Evolutionary conservation across 2,888 invertebrate species (phyloP), one percentile per base, ranked within the genome.

Genomic region (Palloptera scutellata): DNA sequence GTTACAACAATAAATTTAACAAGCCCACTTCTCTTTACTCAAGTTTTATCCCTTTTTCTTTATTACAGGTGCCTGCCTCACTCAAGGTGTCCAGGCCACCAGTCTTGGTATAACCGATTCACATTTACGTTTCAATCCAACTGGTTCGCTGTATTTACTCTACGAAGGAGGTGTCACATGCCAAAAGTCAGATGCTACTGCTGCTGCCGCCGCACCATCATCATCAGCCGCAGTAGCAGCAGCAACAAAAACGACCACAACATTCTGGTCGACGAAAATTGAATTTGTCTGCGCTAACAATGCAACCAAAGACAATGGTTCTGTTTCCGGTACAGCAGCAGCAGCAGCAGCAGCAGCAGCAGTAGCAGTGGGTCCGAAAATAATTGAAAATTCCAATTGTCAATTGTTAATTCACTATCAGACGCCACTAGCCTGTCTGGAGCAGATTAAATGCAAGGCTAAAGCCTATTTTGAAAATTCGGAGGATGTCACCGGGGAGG

Each of bases 381-480:
- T 85, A 78, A 83, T 85, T 78, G 85, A 85, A 79, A 84, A 85
- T 77, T 79, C 83, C 69, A 81, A 83, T 77, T 85, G 85, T 74
- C 80, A 79, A 77, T 73, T 85, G 72, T 75, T 84, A 76, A 84
- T 85, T 77, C 83, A 84, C 77, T 84, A 83, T 76, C 77, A 78
- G 73, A 85, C 85, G 61, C 75, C 80, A 68, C 76, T 82, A 69
- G 85, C 83, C 70, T 85, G 85, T 74, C 80, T 78, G 59, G 75
- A 81, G 73, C 81, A 83, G 79, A 84, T 84, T 74, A 77, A 74
- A 69, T 84, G 84, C 76, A 81, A 79, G 74, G 76, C 77, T 53
- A 77, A 75, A 71, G 73, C 75, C 64, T 80, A 77, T 65, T 78
- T 76, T 64, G 77, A 79, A 53, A 72, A 78, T 67, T 74, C 79